A percentile compares a stretch with the other conserved stretches of the same genome.
Conservation (phyloP, 2,113 vertebrate species). For the Forbesichthys agassizii region DNA sequence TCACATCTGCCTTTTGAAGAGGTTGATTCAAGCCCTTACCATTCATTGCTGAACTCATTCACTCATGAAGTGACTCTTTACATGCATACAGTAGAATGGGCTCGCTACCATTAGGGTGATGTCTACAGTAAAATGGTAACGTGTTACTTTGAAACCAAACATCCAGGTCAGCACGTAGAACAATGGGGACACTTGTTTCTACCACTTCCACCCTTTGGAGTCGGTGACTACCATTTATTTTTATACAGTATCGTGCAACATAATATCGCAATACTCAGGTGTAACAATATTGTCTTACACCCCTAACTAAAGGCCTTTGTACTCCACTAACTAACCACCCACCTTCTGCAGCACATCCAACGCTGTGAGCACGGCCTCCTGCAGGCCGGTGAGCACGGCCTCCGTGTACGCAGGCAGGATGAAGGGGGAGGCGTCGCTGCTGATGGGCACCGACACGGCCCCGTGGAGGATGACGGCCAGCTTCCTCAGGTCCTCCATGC, state of each 20-base stretch:
- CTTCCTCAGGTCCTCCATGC: constrained; percentile 94
- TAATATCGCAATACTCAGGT: too few species aligned
- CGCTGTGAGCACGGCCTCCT: constrained; percentile 93
- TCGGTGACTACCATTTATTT: too few species aligned
- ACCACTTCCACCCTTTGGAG: too few species aligned
- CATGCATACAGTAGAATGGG: not conserved
- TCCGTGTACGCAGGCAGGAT: constrained; percentile 97
- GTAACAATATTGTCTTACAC: too few species aligned
- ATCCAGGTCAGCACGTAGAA: not conserved
- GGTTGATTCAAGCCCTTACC: too few species aligned
- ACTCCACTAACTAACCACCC: constrained; percentile 26
- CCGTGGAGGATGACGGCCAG: constrained; percentile 93
- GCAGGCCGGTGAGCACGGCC: constrained; percentile 94
- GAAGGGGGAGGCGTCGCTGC: constrained; percentile 97
- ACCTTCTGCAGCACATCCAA: constrained; percentile 99
- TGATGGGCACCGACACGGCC: constrained; percentile 96
- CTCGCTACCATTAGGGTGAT: not conserved
- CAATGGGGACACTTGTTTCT: too few species aligned
- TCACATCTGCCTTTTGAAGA: too few species aligned
- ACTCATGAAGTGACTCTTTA: too few species aligned
- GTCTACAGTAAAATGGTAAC: not conserved
- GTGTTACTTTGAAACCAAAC: not conserved
- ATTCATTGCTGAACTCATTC: too few species aligned
- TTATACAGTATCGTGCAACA: too few species aligned
- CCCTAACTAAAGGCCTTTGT: not conserved